Evolutionary conservation across 2,888 invertebrate species (phyloP), one percentile per base, ranked within the genome.

Genomic region (Melanchra persicariae): DNA sequence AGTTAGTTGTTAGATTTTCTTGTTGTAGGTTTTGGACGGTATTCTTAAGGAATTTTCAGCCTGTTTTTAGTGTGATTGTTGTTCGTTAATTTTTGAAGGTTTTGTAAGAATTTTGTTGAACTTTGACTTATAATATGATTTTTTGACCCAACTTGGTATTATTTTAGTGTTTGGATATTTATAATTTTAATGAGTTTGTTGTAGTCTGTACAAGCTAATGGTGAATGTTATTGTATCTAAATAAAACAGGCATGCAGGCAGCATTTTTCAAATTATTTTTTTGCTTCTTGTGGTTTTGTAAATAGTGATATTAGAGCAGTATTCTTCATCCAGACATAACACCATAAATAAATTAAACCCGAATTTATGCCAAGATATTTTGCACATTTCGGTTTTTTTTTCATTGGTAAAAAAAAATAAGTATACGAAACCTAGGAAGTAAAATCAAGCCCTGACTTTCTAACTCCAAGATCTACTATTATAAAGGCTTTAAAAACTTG

Each of bases 1-100:
- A 82, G 69, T 85, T 72, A 59, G 66, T 63, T 74, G 64, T 68
- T 65, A 37, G 52, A 52, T 22, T 77, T 77, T 73, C 49, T 82
- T 84, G 63, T 60, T 67, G 64, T 34, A 40, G 22, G 24, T 58
- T 76, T 76, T 43, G 1, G 52, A 37, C 2, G 6, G 40, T 60
- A 49, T 43, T 65, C 51, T 57, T 54, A 24, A 45, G 26, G 17
- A 52, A 34, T 59, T n/a, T n/a, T 74, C 15, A 22, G 24, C 26
- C 10, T 26, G n/a, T 37, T 60, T 47, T 62, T 19, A 10, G 10
- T 58, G 34, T 30, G 15, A 49, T 51, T 34, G 9, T 65, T 26
- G 55, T 57, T 55, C 26, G 59, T 80, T 60, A 64, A 57, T 61
- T 43, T 73, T 60, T 49, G 0, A 45, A 37, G 26, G 34, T 71